Evolutionary conservation across 2,113 vertebrate genomes (phyloP).

Genomic region (Cyanoliseus patagonus): DNA sequence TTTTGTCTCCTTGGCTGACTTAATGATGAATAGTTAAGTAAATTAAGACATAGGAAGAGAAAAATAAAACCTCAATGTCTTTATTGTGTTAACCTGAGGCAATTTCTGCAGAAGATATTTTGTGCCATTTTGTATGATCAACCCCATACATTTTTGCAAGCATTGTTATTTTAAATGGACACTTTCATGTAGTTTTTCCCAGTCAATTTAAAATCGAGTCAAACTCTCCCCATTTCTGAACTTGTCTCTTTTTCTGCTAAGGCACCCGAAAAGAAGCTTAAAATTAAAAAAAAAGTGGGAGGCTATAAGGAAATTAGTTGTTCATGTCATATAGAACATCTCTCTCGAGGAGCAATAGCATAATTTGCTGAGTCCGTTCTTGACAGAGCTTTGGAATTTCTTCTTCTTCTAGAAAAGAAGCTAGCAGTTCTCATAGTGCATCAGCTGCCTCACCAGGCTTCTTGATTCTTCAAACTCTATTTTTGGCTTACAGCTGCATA

Average conservation of each 20-base stretch:
- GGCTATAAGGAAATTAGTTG: background rate
- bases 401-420: background rate
- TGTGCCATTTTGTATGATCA: background rate
- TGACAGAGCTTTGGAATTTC: background rate
- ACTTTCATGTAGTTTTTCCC: background rate
- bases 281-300: background rate
- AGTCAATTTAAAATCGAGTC: background rate
- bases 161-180: background rate
- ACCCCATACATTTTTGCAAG: background rate
- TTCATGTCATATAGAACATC: background rate
- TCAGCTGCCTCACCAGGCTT: constrained; percentile 12
- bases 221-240: background rate
- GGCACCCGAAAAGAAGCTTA: background rate
- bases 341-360: background rate
- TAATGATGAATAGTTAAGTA: background rate
- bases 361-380: background rate
- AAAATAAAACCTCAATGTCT: background rate
- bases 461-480: background rate
- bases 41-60: background rate
- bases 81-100: background rate
- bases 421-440: background rate
- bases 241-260: background rate
- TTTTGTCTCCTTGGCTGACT: background rate
- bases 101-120: background rate
- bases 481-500: constrained; percentile 54